Base-by-base conservation (phyloP, 2,888 invertebrate genomes). In the Ptychoptera albimana region DNA sequence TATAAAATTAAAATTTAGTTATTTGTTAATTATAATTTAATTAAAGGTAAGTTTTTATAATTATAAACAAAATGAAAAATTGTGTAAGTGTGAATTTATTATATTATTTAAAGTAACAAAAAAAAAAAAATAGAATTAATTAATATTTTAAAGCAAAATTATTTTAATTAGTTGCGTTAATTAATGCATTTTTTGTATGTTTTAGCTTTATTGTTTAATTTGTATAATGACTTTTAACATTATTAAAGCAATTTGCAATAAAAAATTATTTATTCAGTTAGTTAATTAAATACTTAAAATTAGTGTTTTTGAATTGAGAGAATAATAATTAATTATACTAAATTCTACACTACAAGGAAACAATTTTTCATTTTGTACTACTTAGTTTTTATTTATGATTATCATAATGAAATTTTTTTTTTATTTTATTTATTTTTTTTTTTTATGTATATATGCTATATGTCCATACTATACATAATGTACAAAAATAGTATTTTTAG, bases 281-380 rank as follows among this genome's bases (percentile, higher is more conserved):
- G 23, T 23, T 5, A 23, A 5, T 23, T 23, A 23, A 5, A 23
- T 23, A 23, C 23, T 23, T 5, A 23, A 23, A 23, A 23, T 23
- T 23, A 23, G 23, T 23, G 3, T 23, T 7, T 23, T 23, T 23
- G 23, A 23, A 23, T 23, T 23, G 3, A 23, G 7, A 23, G 3
- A 23, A 23, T 5, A 5, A 23, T 5, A 23, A 5, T 23, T 23
- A 23, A 23, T 5, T n/a, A 7, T 15, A 39, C 2, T n/a, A 39
- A 23, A 39, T 23, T 23, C 23, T 23, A 23, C 23, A 23, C 23
- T 23, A 23, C 23, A 53, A 51, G 48, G 51, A 53, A 52, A 53
- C 52, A 52, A 53, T 53, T 53, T 52, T 52, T 52, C 52, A 53
- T 53, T 53, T 52, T 52, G 52, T 49, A 50, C 52, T 50, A 50